Evolutionary conservation across 2,113 vertebrate species (phyloP).

Genomic region (Cyrtonyx montezumae): DNA sequence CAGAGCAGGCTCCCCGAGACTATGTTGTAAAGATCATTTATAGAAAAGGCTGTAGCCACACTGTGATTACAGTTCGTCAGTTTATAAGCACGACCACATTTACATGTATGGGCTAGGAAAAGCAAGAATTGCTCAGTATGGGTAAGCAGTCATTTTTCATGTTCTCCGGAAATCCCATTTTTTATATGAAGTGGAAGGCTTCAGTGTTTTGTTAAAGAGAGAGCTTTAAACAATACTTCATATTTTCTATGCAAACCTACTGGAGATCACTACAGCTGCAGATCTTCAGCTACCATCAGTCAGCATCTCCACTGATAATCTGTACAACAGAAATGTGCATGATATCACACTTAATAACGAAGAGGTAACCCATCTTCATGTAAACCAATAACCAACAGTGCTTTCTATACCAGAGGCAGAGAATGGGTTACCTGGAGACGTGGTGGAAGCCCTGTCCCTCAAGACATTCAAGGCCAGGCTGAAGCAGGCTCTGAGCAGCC

Average conservation of each 20-base stretch:
- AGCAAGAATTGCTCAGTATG: not conserved
- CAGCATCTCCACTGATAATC: not conserved
- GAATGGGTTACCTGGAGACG: not conserved
- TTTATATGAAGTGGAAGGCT: not conserved
- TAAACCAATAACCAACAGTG: not conserved
- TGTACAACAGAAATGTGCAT: fast-evolving
- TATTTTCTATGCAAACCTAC: not conserved
- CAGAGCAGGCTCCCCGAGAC: not conserved
- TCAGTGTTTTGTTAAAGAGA: not conserved
- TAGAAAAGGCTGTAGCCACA: not conserved
- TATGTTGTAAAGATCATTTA: not conserved
- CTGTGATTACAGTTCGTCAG: not conserved
- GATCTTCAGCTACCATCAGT: not conserved
- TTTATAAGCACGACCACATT: not conserved
- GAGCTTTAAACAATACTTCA: not conserved
- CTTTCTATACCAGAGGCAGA: not conserved
- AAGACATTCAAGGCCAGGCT: too few species aligned
- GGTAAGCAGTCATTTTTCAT: not conserved
- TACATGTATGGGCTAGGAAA: not conserved
- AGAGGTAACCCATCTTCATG: not conserved
- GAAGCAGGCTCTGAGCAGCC: too few species aligned
- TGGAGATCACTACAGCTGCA: not conserved
- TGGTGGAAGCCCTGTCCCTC: too few species aligned
- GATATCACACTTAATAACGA: not conserved
- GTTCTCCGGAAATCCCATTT: not conserved